Conservation (phyloP, 2,797 vertebrate species). For the Myotis vivesi region DNA sequence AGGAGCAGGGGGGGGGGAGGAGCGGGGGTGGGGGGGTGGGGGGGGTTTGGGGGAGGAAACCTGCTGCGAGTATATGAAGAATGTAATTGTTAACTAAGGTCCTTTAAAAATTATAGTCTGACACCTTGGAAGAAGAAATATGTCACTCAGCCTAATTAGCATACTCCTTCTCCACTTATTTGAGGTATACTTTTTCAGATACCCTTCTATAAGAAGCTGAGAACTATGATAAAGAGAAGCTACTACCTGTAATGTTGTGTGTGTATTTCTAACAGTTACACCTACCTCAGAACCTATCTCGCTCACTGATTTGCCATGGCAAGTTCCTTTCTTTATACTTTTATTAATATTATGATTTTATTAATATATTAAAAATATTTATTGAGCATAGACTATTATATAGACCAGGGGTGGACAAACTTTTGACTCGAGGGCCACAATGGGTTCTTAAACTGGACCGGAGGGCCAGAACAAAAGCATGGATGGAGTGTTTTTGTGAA, state of each 20-base stretch:
- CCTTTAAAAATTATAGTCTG: background rate
- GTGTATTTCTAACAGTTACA: background rate
- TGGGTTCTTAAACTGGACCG: too few species aligned
- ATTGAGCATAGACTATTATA: background rate
- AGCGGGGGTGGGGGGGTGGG: too few species aligned
- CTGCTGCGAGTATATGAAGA: background rate
- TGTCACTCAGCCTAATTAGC: background rate
- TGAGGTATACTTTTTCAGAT: background rate
- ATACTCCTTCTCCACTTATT: background rate
- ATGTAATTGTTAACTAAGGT: background rate
- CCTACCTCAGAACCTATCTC: background rate
- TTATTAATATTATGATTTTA: conserved; percentile 14
- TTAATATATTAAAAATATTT: background rate
- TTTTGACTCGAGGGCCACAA: too few species aligned
- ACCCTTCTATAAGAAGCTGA: background rate
- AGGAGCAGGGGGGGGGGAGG: too few species aligned
- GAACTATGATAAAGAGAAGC: background rate
- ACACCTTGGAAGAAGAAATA: background rate
- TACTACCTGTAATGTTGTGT: background rate
- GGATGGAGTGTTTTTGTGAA: too few species aligned
- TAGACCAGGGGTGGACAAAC: too few species aligned
- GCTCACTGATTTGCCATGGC: background rate
- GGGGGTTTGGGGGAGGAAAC: too few species aligned
- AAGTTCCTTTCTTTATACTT: background rate
- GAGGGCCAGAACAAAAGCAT: too few species aligned